Evolutionary conservation across 1,140 invertebrate genomes (phyloP).

Genomic region (Megalonaias nervosa): DNA sequence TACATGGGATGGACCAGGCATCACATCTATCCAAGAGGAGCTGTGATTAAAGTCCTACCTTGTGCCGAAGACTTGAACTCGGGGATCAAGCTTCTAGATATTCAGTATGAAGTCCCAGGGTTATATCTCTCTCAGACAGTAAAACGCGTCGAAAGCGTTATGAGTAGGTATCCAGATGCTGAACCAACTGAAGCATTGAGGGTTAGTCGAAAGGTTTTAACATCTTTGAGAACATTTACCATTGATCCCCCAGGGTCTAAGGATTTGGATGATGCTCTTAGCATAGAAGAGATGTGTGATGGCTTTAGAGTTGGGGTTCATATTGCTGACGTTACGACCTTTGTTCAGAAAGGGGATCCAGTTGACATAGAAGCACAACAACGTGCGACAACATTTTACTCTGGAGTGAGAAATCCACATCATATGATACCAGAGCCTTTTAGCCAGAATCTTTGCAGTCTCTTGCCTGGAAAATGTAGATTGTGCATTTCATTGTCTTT

Average conservation of each 20-base stretch:
- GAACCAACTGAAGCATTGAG: slow-evolving; percentile 14
- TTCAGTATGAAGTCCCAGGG: slow-evolving; percentile 28
- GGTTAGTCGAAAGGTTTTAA: slow-evolving; percentile 78
- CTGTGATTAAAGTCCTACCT: slow-evolving; percentile 18
- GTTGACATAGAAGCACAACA: slow-evolving; percentile 64
- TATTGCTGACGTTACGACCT: slow-evolving; percentile 67
- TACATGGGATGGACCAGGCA: slow-evolving; percentile 18
- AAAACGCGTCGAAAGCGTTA: neutral
- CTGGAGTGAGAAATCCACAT: slow-evolving; percentile 52
- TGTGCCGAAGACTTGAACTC: slow-evolving; percentile 3
- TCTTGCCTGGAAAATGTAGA: slow-evolving; percentile 62
- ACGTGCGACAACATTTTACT: slow-evolving; percentile 64
- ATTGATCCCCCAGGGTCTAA: slow-evolving; percentile 98
- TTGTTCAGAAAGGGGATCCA: slow-evolving; percentile 49
- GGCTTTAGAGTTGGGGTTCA: slow-evolving; percentile 58
- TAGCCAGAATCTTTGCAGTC: slow-evolving; percentile 67
- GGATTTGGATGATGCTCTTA: slow-evolving; percentile 98
- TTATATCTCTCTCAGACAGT: slow-evolving; percentile 21
- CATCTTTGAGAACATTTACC: slow-evolving; percentile 77
- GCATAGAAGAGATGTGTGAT: slow-evolving; percentile 69
- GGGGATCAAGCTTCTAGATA: slow-evolving; percentile 19
- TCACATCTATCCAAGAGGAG: slow-evolving; percentile 31
- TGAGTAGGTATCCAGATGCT: slow-evolving; percentile 14
- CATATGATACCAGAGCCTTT: slow-evolving; percentile 70
- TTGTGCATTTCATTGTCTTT: slow-evolving; percentile 57